A percentile compares a stretch with the other conserved stretches of the same genome.
These are phyloP conservation scores for Paramormyrops hopkinsi DNA, from an alignment of 2,797 vertebrate genomes.

Conservation along the genomic window DNA sequence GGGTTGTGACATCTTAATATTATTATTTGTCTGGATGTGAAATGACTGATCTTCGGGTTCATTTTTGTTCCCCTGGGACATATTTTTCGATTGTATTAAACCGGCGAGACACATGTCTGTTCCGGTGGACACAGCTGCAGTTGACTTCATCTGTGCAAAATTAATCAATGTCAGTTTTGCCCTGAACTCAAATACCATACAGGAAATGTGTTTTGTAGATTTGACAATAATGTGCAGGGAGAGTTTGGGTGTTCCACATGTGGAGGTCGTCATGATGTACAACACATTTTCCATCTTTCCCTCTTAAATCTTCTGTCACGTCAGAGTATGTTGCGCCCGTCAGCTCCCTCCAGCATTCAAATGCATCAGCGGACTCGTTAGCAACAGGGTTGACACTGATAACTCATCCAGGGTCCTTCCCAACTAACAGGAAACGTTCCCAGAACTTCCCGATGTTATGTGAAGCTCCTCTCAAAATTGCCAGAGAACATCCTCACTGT, in stretches of 20 bases:
- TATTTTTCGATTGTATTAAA: not conserved
- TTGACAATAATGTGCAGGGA: not conserved
- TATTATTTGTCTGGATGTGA: not conserved
- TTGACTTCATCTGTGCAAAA: constrained; percentile 4
- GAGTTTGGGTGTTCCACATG: not conserved
- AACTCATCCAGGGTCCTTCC: constrained; percentile 27
- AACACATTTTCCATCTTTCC: not conserved
- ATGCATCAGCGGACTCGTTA: constrained; percentile 48
- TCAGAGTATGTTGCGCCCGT: not conserved
- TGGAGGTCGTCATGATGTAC: not conserved
- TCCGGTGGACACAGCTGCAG: not conserved
- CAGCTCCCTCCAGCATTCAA: not conserved
- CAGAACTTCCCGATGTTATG: not conserved
- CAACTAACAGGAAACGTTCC: not conserved
- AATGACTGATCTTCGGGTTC: not conserved
- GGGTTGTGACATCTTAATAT: not conserved
- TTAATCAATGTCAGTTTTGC: not conserved
- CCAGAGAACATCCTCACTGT: not conserved
- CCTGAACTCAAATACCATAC: not conserved
- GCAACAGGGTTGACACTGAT: constrained; percentile 33
- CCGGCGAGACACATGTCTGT: not conserved
- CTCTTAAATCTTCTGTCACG: not conserved
- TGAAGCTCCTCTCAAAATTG: not conserved
- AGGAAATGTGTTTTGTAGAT: not conserved
- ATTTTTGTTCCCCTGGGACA: not conserved